Percentiles rank a stretch among this genome's conserved stretches.
phyloP scores from a whole-genome alignment of 2,797 vertebrate genomes.

The Coregonus suidteri region DNA sequence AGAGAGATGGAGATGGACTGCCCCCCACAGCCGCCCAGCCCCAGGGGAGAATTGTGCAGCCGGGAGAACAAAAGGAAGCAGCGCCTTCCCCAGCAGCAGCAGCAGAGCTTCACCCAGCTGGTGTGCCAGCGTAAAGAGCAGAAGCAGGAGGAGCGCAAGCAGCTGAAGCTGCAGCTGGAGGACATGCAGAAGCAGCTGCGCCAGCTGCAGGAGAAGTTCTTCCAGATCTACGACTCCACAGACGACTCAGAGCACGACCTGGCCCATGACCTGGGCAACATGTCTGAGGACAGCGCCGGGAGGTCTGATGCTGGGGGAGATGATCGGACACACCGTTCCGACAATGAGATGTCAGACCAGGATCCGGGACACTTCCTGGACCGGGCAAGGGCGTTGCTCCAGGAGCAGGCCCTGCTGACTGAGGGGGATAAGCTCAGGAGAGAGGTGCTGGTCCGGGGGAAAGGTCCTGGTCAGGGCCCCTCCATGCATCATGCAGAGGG shows the following conservation, averaged over 20 bases:
- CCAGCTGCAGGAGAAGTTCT: slow-evolving; percentile 99
- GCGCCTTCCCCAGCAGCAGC: slow-evolving; percentile 96
- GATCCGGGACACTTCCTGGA: slow-evolving; percentile 94
- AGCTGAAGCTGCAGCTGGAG: slow-evolving; percentile 98
- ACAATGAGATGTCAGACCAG: slow-evolving; percentile 91
- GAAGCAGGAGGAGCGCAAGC: slow-evolving; percentile 94
- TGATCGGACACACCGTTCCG: slow-evolving; percentile 82
- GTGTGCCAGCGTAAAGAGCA: slow-evolving; percentile 94
- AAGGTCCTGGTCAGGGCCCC: slow-evolving; percentile 77
- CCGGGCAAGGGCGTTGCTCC: slow-evolving; percentile 87
- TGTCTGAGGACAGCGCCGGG: slow-evolving; percentile 93
- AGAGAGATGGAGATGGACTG: slow-evolving; percentile 82
- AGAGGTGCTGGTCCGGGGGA: slow-evolving; percentile 81
- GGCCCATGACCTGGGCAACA: slow-evolving; percentile 83
- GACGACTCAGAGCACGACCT: slow-evolving; percentile 91
- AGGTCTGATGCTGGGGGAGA: slow-evolving; percentile 83
- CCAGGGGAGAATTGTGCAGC: slow-evolving; percentile 81
- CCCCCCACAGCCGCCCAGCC: slow-evolving; percentile 89
- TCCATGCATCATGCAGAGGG: slow-evolving; percentile 91
- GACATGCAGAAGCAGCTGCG: slow-evolving; percentile 99
- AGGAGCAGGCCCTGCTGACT: slow-evolving; percentile 84
- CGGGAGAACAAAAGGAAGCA: slow-evolving; percentile 99
- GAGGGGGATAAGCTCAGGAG: slow-evolving; percentile 85
- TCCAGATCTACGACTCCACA: slow-evolving; percentile 97
- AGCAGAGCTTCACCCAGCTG: slow-evolving; percentile 98